Evolutionary conservation across 2,888 invertebrate genomes (phyloP), one percentile per base, ranked within the genome.

Genomic region (Aspidiotus destructor): DNA sequence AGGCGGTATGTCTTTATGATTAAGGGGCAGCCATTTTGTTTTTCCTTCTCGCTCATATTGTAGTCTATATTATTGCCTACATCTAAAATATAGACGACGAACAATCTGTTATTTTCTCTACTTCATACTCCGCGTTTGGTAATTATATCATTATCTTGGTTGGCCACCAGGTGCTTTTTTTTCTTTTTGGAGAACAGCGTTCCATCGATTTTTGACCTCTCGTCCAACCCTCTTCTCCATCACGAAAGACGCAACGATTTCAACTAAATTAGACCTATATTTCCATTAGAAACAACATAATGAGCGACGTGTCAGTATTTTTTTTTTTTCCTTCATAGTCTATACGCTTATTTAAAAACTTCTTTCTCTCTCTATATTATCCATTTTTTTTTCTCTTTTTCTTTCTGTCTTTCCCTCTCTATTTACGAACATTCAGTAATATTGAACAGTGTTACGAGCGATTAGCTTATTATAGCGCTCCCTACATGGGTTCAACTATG

Each of bases 1-100:
- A 65, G 65, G 65, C 65, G 65, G 65, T 65, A 65, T 65, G 57
- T 42, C 65, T 65, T 57, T 65, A 57, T 57, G 65, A 65, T 65
- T 55, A 57, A 57, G 65, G 65, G 65, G 65, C 65, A 65, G 65
- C 65, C 65, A 65, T 65, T 65, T 65, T 65, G 65, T 65, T 65
- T 65, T 65, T 65, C 54, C 15, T 57, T 57, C 44, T 10, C 17
- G 28, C 15, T 48, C 48, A 48, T 52, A 62, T 57, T 48, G 48
- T 48, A 48, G 48, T 13, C 48, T n/a, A 11, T 48, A 48, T n/a
- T n/a, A 48, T 48, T 13, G 48, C 48, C 48, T 28, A 28, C 28
- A 28, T 28, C 28, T 28, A 28, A 28, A 28, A 28, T 28, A 28
- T 28, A 28, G 28, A 28, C 28, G 28, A 28, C 28, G 28, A 28